Evolutionary conservation across 2,113 vertebrate genomes (phyloP).

Genomic region (Pachyramphus minor): DNA sequence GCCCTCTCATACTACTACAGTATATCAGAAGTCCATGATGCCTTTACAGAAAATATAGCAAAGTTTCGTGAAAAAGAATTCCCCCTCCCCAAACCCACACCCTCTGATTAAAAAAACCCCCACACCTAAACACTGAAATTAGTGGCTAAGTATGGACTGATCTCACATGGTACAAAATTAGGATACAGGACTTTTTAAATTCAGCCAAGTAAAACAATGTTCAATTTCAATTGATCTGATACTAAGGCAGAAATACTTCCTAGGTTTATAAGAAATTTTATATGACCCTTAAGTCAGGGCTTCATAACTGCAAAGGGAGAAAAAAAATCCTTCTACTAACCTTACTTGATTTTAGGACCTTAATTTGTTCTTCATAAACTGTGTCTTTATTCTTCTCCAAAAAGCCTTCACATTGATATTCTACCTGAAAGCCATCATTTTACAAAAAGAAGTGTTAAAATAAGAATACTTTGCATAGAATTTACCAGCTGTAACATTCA

Average conservation of each 20-base stretch:
- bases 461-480: background rate
- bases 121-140: background rate
- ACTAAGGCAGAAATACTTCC: background rate
- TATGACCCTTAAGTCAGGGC: background rate
- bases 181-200: background rate
- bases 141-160: background rate
- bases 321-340: slow-evolving; percentile 67
- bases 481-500: background rate
- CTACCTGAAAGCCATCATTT: slow-evolving; percentile 80
- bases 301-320: background rate
- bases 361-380: slow-evolving; percentile 96
- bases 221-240: background rate
- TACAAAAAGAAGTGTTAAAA: background rate
- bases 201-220: background rate
- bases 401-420: slow-evolving; percentile 98
- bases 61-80: background rate
- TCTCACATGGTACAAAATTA: background rate
- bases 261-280: background rate
- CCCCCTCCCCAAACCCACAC: background rate
- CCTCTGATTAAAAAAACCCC: background rate
- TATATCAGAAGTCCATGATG: background rate
- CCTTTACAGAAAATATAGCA: background rate
- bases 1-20: background rate
- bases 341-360: slow-evolving; percentile 96
- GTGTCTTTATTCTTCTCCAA: slow-evolving; percentile 99